Base-by-base conservation (phyloP, 2,113 vertebrate species). In the Megaptera novaeangliae region DNA sequence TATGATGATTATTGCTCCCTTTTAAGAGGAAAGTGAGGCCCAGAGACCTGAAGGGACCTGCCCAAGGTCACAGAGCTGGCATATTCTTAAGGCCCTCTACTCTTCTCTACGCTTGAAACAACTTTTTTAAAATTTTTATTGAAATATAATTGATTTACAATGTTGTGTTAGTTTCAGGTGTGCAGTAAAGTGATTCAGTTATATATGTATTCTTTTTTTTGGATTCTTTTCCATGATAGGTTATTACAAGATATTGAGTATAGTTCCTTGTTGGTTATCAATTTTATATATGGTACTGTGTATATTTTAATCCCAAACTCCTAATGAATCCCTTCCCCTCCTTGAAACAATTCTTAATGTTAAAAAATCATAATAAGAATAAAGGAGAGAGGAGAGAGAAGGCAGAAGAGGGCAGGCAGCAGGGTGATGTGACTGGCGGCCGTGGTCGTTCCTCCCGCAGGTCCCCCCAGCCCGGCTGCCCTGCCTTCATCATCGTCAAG, bases 401-500 rank as follows among this genome's bases (percentile, higher is more conserved):
- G 63, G 69, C 18, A 17, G 44, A 8, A 20, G 31, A 44, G 34
- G 82, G 82, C n/a, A 2, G 64, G 82, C 44, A 3, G 69, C 3
- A 5, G 63, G 77, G 63, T 55, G 63, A 18, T 6, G 29, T 95
- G 89, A 93, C 27, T 34, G 0, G 13, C 23, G 2, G 75, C 44
- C 4, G 18, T 34, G 87, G 55, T 85, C 44, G 2, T 96, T 97
- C 78, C 92, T 92, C 87, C 96, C 1, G 9, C 97, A 98, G 98
- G 96, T 89, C 83, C 36, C 78, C 95, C 27, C 96, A 98, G 55
- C 92, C 96, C 11, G 95, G 98, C 94, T 98, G 98, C 85, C 96
- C 97, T 0, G 98, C 98, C 89, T 98, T 97, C 96, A 98, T 98
- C 95, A 96, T 97, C 20, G 57, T 98, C 94, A 98, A 98, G 95